These are phyloP conservation scores for Python bivittatus DNA, from an alignment of 2,113 vertebrate genomes.

Conservation along the genomic window DNA sequence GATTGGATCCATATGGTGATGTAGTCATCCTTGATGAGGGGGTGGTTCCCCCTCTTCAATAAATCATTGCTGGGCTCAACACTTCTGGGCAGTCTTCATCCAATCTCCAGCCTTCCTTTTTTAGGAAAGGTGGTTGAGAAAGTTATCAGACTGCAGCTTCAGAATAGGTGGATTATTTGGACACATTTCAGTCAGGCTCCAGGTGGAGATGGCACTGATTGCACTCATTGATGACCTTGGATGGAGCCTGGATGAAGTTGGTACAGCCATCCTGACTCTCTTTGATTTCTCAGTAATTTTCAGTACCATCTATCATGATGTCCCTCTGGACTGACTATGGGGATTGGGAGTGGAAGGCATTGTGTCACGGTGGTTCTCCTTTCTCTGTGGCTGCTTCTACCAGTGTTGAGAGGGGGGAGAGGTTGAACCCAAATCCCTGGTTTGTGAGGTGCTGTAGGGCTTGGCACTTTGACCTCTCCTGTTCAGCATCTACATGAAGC, in stretches of 20 bases:
- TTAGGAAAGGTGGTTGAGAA: neutral
- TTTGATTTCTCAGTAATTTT: neutral
- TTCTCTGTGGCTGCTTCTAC: neutral
- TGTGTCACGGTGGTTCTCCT: neutral
- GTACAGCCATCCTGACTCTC: neutral
- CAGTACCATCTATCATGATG: neutral
- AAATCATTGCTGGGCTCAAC: neutral
- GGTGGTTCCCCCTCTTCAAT: neutral
- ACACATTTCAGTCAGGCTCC: neutral
- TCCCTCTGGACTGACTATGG: neutral
- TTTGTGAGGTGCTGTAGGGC: neutral
- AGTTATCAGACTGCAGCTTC: neutral
- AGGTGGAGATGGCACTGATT: neutral
- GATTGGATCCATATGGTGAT: neutral
- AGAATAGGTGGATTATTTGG: neutral
- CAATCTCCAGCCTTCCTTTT: neutral
- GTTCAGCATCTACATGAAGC: neutral
- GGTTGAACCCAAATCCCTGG: neutral
- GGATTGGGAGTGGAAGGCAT: neutral
- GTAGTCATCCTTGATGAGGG: neutral
- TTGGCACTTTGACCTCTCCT: neutral
- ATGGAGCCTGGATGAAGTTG: neutral
- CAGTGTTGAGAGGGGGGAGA: neutral
- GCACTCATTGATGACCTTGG: neutral
- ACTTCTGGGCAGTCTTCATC: neutral